Evolutionary conservation across 2,113 vertebrate species (phyloP).

Genomic region (Saccopteryx leptura): DNA sequence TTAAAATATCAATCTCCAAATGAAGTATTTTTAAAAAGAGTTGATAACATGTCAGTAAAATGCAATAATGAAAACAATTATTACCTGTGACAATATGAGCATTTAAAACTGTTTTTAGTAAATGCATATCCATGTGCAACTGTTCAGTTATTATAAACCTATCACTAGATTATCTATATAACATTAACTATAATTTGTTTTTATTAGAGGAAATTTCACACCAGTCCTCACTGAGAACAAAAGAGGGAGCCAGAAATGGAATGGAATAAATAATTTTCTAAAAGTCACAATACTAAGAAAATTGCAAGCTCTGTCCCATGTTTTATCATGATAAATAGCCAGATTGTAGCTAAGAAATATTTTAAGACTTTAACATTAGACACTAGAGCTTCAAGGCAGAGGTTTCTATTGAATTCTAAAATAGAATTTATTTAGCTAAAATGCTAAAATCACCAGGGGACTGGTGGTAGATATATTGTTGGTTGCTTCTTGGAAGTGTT

Average conservation of each 20-base stretch:
- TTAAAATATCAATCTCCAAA: neutral
- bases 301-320: neutral
- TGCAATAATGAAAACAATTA: neutral
- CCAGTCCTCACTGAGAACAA: neutral
- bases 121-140: neutral
- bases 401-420: neutral
- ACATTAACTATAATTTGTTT: conserved; percentile 37
- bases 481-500: neutral
- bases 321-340: neutral
- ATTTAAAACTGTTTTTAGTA: neutral
- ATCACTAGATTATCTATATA: neutral
- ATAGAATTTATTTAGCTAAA: conserved; percentile 28
- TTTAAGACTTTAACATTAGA: conserved; percentile 43
- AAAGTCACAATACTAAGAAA: conserved; percentile 20
- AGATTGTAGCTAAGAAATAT: neutral
- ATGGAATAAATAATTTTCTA: neutral
- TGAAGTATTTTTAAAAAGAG: neutral
- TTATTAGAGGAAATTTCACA: conserved; percentile 28
- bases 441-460: neutral
- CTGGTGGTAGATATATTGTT: neutral
- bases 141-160: neutral
- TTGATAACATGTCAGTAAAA: neutral
- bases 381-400: neutral
- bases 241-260: neutral
- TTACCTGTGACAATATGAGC: neutral